phyloP scores from a whole-genome alignment of 2,797 vertebrate species.

The Cuniculus paca region DNA sequence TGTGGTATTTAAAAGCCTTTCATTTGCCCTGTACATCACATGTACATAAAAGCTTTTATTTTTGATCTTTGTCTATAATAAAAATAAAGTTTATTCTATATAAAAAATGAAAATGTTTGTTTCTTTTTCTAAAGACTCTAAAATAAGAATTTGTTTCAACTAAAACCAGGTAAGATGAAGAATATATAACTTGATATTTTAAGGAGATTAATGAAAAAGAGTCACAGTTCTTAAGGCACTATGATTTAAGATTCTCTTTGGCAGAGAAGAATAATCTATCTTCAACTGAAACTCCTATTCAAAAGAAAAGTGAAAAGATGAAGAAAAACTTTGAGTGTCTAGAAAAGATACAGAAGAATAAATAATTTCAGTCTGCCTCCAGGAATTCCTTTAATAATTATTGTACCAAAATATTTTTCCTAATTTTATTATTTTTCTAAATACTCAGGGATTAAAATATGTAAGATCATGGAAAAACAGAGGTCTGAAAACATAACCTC shows the following conservation, averaged over 20 bases:
- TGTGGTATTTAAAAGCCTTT: slow-evolving; percentile 68
- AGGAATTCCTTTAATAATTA: slow-evolving; percentile 47
- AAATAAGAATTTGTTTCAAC: slow-evolving; percentile 4
- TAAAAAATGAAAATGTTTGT: slow-evolving; percentile 63
- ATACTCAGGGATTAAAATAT: slow-evolving; percentile 17
- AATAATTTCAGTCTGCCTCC: neutral
- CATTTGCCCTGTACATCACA: slow-evolving; percentile 82
- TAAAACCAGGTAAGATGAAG: slow-evolving; percentile 40
- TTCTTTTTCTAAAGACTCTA: slow-evolving; percentile 72
- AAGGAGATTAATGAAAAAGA: slow-evolving; percentile 1
- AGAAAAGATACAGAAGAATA: neutral
- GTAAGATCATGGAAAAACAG: slow-evolving; percentile 33
- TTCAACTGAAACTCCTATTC: neutral
- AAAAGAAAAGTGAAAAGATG: slow-evolving; percentile 5
- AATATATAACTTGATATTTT: slow-evolving; percentile 21
- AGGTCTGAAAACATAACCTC: neutral
- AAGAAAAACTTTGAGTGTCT: neutral
- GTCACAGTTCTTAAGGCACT: slow-evolving; percentile 27
- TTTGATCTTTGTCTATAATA: slow-evolving; percentile 84
- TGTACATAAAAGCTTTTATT: slow-evolving; percentile 88
- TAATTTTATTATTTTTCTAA: slow-evolving; percentile 43
- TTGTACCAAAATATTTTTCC: neutral
- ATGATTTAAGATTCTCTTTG: slow-evolving; percentile 3
- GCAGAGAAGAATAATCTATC: neutral
- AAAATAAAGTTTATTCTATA: slow-evolving; percentile 85